phyloP scores from a whole-genome alignment of 2,797 vertebrate genomes.

The Chaenodraco wilsoni region DNA sequence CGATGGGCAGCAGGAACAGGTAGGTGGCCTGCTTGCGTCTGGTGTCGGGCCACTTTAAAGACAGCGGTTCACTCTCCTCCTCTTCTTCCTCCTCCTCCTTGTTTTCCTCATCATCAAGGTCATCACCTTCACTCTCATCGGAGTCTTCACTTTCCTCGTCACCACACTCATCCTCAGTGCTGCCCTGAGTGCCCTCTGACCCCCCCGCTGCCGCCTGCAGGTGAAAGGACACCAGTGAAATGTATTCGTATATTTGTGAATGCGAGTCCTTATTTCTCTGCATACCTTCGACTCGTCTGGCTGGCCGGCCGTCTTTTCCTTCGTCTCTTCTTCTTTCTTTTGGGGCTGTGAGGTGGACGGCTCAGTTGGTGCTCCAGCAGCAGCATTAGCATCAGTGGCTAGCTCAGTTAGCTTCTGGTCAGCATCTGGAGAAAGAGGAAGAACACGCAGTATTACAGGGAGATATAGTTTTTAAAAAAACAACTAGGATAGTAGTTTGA shows the following conservation, averaged over 20 bases:
- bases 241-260: neutral
- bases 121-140: constrained; percentile 30
- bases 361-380: constrained; percentile 38
- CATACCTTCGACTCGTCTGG: constrained; percentile 50
- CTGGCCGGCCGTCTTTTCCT: constrained; percentile 9
- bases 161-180: constrained; percentile 27
- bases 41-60: constrained; percentile 90
- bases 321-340: constrained; percentile 21
- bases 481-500: no score
- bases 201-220: constrained; percentile 43
- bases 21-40: constrained; percentile 89
- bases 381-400: neutral
- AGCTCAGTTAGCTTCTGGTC: constrained; percentile 37
- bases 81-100: constrained; percentile 58
- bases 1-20: constrained; percentile 91
- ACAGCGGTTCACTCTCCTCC: constrained; percentile 90
- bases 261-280: neutral
- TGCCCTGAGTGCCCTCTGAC: constrained; percentile 16
- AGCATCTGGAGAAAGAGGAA: constrained; percentile 33
- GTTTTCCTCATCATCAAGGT: constrained; percentile 1
- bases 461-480: no score
- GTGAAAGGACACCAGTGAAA: neutral
- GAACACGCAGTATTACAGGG: neutral
- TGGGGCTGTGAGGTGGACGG: constrained; percentile 71
- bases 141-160: constrained; percentile 35